phyloP scores from a whole-genome alignment of 2,888 invertebrate species.

The Napeogenes inachia region DNA sequence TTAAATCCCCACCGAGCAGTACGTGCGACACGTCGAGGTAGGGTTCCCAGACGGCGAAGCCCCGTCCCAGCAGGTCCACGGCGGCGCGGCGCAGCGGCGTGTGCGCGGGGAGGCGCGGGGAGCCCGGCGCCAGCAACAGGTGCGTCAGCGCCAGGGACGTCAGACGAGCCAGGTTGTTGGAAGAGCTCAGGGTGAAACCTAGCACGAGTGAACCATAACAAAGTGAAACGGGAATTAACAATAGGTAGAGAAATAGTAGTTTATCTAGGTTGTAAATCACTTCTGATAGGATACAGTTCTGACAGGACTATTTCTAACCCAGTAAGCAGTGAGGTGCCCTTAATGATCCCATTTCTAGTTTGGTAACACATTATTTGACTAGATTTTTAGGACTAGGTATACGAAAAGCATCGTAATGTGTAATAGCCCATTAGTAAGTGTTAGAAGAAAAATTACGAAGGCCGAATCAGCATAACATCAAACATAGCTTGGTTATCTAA shows the following conservation, averaged over 20 bases:
- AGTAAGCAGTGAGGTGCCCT: background rate
- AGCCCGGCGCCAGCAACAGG: conserved; percentile 91
- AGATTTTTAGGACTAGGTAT: no score
- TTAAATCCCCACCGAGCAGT: conserved; percentile 45
- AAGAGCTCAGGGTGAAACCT: conserved; percentile 71
- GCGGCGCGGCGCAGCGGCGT: conserved; percentile 97
- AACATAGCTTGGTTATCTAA: no score
- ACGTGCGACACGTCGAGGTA: conserved; percentile 79
- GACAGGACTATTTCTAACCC: no score
- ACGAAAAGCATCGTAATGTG: no score
- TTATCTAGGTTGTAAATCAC: no score
- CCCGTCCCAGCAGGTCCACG: conserved; percentile 97
- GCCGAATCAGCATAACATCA: no score
- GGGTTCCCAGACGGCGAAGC: conserved; percentile 99
- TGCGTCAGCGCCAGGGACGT: conserved; percentile 97
- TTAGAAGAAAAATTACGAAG: no score
- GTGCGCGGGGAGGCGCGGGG: conserved; percentile 89
- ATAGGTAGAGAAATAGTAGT: background rate
- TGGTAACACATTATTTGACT: no score
- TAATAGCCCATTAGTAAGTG: no score
- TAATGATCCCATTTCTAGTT: no score
- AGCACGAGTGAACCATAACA: conserved; percentile 15
- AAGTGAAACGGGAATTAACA: no score
- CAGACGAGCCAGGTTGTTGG: conserved; percentile 92
- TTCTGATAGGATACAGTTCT: no score